These are phyloP conservation scores for Pogonocherus hispidulus DNA, from an alignment of 2,888 invertebrate species.

Conservation along the genomic window DNA sequence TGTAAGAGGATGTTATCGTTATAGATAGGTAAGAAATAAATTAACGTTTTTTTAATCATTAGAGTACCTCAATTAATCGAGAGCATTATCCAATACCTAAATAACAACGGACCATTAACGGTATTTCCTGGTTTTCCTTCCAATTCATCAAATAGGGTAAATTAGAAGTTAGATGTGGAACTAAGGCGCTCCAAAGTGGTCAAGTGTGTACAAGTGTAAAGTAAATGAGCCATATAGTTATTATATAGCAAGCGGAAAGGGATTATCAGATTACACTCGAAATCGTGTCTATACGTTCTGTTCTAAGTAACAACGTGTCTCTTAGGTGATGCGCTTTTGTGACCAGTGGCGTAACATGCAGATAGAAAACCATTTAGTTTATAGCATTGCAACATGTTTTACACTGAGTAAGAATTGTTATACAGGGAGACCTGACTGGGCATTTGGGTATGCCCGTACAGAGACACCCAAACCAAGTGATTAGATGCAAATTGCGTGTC, in stretches of 20 bases:
- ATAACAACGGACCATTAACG: conserved; percentile 15
- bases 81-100: neutral
- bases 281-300: conserved; percentile 32
- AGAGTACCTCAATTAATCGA: no score
- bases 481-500: no score
- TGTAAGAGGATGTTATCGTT: no score
- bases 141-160: conserved; percentile 25
- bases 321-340: conserved; percentile 16
- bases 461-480: no score
- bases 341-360: neutral
- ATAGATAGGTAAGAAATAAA: no score
- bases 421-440: no score
- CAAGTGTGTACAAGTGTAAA: conserved; percentile 34
- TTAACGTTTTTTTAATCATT: no score
- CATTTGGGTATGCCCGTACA: no score
- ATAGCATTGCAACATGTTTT: no score
- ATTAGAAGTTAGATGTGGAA: conserved; percentile 17
- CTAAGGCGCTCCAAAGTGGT: conserved; percentile 35
- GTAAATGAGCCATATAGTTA: conserved; percentile 38
- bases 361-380: neutral
- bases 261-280: conserved; percentile 41
- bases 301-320: conserved; percentile 32
- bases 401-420: no score
- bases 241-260: conserved; percentile 35
- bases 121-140: conserved; percentile 14